A percentile compares a stretch with the other conserved stretches of the same genome.
Evolutionary conservation across 2,888 invertebrate genomes (phyloP).

Genomic region (Acleris emargana): DNA sequence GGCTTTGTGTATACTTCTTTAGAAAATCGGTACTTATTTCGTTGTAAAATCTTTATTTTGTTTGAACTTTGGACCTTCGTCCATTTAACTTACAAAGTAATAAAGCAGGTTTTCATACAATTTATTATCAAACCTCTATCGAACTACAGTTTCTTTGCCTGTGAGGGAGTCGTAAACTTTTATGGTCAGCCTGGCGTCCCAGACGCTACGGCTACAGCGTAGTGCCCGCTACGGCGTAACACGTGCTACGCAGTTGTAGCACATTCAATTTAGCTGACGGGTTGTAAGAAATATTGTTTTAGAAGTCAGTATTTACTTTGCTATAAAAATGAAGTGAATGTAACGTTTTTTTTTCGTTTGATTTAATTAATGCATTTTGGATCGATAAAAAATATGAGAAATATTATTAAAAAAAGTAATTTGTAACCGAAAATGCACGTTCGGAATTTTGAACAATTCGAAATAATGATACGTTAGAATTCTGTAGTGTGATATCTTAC

Average conservation of each 20-base stretch:
- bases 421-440: no score
- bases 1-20: no score
- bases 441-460: no score
- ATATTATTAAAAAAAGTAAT: no score
- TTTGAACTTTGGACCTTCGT: not conserved
- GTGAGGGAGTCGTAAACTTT: constrained; percentile 6
- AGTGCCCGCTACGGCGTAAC: constrained; percentile 1
- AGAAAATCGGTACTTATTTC: not conserved
- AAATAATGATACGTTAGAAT: no score
- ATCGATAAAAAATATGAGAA: no score
- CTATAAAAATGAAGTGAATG: no score
- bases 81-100: not conserved
- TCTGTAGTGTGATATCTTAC: no score
- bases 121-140: not conserved
- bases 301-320: no score
- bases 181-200: constrained; percentile 3
- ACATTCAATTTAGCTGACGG: not conserved
- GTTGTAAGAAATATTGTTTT: not conserved
- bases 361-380: no score
- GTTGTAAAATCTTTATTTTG: not conserved
- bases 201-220: constrained; percentile 14
- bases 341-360: no score
- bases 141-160: constrained; percentile 2
- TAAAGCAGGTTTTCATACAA: constrained; percentile 1
- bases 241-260: constrained; percentile 1